Base-by-base conservation (phyloP, 2,113 vertebrate genomes). In the Propithecus coquereli region DNA sequence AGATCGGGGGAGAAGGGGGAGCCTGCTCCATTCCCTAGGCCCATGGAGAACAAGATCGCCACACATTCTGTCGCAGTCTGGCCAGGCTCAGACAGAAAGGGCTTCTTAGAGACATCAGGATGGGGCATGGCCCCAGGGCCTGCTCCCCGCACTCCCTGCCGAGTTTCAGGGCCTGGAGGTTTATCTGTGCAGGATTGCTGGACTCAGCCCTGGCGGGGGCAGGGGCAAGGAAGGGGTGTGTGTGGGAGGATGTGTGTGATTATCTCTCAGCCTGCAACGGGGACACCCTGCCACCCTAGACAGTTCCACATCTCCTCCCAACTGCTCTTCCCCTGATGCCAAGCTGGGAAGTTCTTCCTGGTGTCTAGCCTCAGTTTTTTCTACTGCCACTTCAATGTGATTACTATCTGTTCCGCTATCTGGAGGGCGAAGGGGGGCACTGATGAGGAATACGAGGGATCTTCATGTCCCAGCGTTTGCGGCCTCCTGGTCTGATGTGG, bases 21-120 rank as follows among this genome's bases (percentile, higher is more conserved):
- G 83, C 8, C 76, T 1, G 81, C 76, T 80, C 45, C 57, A 27
- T 92, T 84, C 82, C 83, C 76, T 59, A 74, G 83, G 91, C 43
- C 83, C 83, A 43, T 45, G 6, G 66, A 83, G 96, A 96, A 97
- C 97, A 97, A 98, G 91, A 63, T 94, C 89, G 45, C 80, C 93
- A 96, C 87, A 97, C 97, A 97, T 94, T 23, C 68, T 63, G 76
- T 25, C 3, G 40, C 18, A 4, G 73, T 40, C 87, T 92, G 61
- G 86, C 71, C 30, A 65, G 65, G 45, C n/a, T 73, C 37, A 2
- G 5, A 73, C 47, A 94, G 94, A 98, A 70, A 96, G 52, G 34
- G 70, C 80, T 43, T 94, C 94, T 95, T 25, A 87, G 90, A 91
- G 73, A 61, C 17, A 23, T 50, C 63, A 66, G 85, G 77, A 45